Percentiles rank a stretch among this genome's conserved stretches.
Conservation (phyloP, 2,888 invertebrate genomes). For the Dexiosoma caninum region DNA sequence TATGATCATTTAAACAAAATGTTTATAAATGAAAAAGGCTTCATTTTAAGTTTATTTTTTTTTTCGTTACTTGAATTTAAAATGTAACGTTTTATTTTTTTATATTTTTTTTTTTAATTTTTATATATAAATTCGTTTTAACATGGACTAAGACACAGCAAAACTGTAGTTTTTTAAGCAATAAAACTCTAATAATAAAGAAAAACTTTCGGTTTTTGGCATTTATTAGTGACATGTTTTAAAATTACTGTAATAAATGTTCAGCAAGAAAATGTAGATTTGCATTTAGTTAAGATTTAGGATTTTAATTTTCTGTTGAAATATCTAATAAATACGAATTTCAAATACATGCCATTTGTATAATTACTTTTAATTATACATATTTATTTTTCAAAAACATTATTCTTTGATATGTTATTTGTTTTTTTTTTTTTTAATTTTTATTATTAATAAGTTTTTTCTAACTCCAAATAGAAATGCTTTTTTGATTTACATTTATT, state of each 20-base stretch:
- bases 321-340: slow-evolving; percentile 36
- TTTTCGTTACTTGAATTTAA: slow-evolving; percentile 23
- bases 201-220: slow-evolving; percentile 32
- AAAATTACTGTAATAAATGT: slow-evolving; percentile 45
- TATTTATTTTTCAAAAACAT: slow-evolving; percentile 9
- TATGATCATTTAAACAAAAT: slow-evolving; percentile 31
- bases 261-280: slow-evolving; percentile 52
- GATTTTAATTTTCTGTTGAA: slow-evolving; percentile 17
- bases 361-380: slow-evolving; percentile 13
- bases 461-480: slow-evolving; percentile 40
- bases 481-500: background rate
- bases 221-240: slow-evolving; percentile 40
- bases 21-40: slow-evolving; percentile 51
- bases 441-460: slow-evolving; percentile 9
- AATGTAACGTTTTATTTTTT: slow-evolving; percentile 20
- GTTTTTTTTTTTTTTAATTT: slow-evolving; percentile 34
- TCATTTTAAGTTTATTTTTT: slow-evolving; percentile 34
- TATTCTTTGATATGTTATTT: slow-evolving; percentile 51
- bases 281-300: slow-evolving; percentile 17
- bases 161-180: slow-evolving; percentile 69
- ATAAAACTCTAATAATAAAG: slow-evolving; percentile 57
- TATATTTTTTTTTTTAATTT: slow-evolving; percentile 26
- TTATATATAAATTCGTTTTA: slow-evolving; percentile 75
- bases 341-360: slow-evolving; percentile 31
- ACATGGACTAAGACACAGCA: slow-evolving; percentile 79